Percentiles rank a stretch among this genome's conserved stretches.
phyloP scores from a whole-genome alignment of 2,888 invertebrate species.

The Meiosimyza decipiens region DNA sequence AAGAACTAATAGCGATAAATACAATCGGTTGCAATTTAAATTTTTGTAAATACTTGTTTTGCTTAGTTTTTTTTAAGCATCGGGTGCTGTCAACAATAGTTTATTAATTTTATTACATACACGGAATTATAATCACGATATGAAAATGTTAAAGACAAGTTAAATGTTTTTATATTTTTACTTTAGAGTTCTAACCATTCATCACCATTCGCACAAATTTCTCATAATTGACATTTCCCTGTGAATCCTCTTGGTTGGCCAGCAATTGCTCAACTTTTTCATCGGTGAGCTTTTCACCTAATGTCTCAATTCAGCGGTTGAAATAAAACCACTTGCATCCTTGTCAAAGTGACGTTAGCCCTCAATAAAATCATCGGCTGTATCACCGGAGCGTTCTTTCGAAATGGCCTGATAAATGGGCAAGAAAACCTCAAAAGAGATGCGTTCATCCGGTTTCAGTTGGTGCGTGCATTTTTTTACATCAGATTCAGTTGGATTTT shows the following conservation, averaged over 20 bases:
- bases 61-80: no score
- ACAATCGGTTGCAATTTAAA: not conserved
- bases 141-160: not conserved
- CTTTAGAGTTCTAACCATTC: constrained; percentile 75
- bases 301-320: constrained; percentile 97
- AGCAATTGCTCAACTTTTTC: constrained; percentile 96
- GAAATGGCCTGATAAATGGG: constrained; percentile 97
- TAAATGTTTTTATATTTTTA: constrained; percentile 10
- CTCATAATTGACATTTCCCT: constrained; percentile 99
- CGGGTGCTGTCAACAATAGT: no score
- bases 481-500: constrained; percentile 99
- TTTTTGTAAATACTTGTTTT: not conserved
- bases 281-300: constrained; percentile 96
- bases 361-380: constrained; percentile 98
- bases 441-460: constrained; percentile 92
- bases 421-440: constrained; percentile 98
- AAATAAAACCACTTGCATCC: constrained; percentile 98
- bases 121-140: not conserved
- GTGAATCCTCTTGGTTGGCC: constrained; percentile 96
- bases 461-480: constrained; percentile 98
- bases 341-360: constrained; percentile 98
- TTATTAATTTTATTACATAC: no score
- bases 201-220: constrained; percentile 96
- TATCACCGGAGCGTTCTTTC: constrained; percentile 91
- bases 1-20: not conserved